Percentiles rank a stretch among this genome's conserved stretches.
Evolutionary conservation across 2,797 vertebrate genomes (phyloP).

Genomic region (Sandelia bainsii): DNA sequence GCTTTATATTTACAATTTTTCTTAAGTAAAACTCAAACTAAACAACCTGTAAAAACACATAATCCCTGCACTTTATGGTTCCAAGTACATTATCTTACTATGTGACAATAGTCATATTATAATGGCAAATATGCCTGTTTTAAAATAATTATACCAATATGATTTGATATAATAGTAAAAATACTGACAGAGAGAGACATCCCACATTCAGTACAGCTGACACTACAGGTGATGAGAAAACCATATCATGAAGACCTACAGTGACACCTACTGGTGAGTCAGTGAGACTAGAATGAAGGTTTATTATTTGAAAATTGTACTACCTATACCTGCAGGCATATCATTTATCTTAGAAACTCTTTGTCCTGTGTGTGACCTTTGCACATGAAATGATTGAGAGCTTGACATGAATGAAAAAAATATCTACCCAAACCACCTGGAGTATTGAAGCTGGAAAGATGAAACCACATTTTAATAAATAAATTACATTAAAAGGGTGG

Average conservation of each 20-base stretch:
- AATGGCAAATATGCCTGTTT: not conserved
- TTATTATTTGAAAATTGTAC: not conserved
- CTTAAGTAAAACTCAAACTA: not conserved
- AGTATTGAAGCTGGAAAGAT: not conserved
- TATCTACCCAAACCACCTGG: not conserved
- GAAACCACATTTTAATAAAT: not conserved
- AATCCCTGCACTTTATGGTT: not conserved
- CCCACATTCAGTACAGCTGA: not conserved
- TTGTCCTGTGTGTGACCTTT: not conserved
- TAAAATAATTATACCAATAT: slow-evolving; percentile 3
- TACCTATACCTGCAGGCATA: not conserved
- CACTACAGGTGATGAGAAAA: not conserved
- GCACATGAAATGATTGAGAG: not conserved
- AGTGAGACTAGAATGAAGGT: not conserved
- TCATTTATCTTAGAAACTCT: not conserved
- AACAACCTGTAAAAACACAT: slow-evolving; percentile 1
- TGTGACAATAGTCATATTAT: not conserved
- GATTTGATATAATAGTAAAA: not conserved
- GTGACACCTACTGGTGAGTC: slow-evolving; percentile 80
- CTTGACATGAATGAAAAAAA: not conserved
- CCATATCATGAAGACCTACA: slow-evolving; percentile 37
- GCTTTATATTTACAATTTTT: not conserved
- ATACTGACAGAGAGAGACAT: not conserved
- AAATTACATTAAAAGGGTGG: not conserved
- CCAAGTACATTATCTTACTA: not conserved